Evolutionary conservation across 2,113 vertebrate genomes (phyloP).

Genomic region (Bolborhynchus lineola): DNA sequence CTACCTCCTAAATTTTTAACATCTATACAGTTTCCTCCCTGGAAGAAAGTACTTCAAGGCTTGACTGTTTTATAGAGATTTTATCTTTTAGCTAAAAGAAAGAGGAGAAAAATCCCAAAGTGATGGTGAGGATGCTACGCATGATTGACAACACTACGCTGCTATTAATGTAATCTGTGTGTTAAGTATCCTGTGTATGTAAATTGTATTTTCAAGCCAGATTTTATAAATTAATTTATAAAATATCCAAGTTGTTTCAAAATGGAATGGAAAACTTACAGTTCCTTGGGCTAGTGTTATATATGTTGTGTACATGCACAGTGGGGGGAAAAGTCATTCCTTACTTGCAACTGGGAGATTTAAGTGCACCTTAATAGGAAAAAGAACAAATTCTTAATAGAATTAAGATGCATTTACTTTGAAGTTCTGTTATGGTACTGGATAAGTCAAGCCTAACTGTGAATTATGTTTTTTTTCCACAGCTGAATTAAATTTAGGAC

Average conservation of each 20-base stretch:
- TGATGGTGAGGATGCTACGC: conserved; percentile 31
- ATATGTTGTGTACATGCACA: neutral
- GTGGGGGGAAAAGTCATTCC: neutral
- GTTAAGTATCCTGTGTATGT: conserved; percentile 35
- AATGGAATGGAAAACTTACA: conserved; percentile 28
- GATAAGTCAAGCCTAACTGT: conserved; percentile 78
- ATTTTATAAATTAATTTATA: conserved; percentile 66
- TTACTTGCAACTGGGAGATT: neutral
- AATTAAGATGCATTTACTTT: conserved; percentile 53
- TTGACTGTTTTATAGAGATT: conserved; percentile 71
- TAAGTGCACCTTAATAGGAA: conserved; percentile 69
- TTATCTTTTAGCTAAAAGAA: conserved; percentile 60
- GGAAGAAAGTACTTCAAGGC: conserved; percentile 69
- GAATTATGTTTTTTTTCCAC: conserved; percentile 72
- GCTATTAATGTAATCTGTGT: conserved; percentile 60
- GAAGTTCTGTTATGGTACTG: conserved; percentile 49
- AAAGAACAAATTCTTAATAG: conserved; percentile 38
- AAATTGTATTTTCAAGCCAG: conserved; percentile 46
- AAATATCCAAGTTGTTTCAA: conserved; percentile 42
- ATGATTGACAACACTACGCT: conserved; percentile 53
- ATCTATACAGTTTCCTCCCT: conserved; percentile 57
- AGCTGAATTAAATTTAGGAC: conserved; percentile 69
- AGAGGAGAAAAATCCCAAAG: neutral
- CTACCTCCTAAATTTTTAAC: conserved; percentile 78
- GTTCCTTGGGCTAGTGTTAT: conserved; percentile 40